Percentiles rank a stretch among this genome's conserved stretches.
phyloP scores from a whole-genome alignment of 2,797 vertebrate species.

The Chloroceryle amazona region DNA sequence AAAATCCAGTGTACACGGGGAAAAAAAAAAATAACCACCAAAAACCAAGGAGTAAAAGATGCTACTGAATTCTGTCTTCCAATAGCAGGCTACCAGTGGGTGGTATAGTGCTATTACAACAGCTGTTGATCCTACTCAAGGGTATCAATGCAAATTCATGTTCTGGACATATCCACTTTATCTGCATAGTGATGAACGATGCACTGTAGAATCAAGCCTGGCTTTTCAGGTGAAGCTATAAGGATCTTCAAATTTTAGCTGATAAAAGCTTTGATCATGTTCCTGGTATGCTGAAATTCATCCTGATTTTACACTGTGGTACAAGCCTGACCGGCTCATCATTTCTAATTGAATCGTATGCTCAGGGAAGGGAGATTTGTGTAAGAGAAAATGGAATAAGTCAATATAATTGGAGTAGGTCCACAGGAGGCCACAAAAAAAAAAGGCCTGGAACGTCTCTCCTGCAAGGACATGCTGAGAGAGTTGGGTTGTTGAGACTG shows the following conservation, averaged over 20 bases:
- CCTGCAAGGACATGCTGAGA: too few species aligned
- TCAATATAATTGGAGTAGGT: neutral
- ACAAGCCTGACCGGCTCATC: neutral
- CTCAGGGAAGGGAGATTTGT: neutral
- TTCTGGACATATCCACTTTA: neutral
- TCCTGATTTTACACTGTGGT: neutral
- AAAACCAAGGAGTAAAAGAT: neutral
- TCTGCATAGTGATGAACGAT: neutral
- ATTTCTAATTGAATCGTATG: accelerated
- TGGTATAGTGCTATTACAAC: neutral
- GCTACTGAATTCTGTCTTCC: neutral
- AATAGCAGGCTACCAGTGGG: neutral
- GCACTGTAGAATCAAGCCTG: neutral
- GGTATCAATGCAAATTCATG: neutral
- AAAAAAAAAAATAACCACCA: neutral
- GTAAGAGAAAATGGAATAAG: neutral
- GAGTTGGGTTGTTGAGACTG: too few species aligned
- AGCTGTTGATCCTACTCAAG: neutral
- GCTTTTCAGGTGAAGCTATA: neutral
- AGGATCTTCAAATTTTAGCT: neutral
- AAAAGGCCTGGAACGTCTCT: too few species aligned
- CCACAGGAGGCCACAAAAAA: too few species aligned
- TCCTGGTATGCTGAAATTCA: neutral
- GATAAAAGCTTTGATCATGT: neutral
- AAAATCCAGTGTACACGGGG: neutral